A percentile compares a stretch with the other conserved stretches of the same genome.
These are phyloP conservation scores for Heliconius sara DNA, from an alignment of 2,888 invertebrate species.

Conservation along the genomic window DNA sequence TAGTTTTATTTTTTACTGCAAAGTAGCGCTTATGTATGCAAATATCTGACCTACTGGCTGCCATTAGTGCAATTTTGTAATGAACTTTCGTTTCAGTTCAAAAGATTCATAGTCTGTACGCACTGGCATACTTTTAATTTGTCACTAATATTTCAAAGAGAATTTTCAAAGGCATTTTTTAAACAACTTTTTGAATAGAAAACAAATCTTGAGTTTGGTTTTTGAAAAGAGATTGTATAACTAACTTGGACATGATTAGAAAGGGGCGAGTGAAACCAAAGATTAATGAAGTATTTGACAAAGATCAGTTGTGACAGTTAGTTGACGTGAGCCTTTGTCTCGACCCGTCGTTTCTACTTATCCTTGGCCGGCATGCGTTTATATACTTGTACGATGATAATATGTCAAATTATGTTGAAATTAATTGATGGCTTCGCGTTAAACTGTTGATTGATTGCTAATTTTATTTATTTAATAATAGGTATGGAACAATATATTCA, in stretches of 20 bases:
- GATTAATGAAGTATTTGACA: constrained; percentile 52
- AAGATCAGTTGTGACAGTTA: constrained; percentile 44
- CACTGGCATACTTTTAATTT: background rate
- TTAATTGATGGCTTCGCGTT: constrained; percentile 8
- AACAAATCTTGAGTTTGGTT: background rate
- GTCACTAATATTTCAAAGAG: constrained; percentile 9
- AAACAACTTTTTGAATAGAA: constrained; percentile 4
- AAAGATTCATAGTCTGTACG: background rate
- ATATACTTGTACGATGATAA: constrained; percentile 5
- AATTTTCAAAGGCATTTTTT: background rate
- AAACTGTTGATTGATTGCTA: background rate
- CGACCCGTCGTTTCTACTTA: constrained; percentile 21
- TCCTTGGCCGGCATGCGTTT: constrained; percentile 19
- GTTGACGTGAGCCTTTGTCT: constrained; percentile 39
- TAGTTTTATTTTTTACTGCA: constrained; percentile 9
- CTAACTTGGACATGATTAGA: constrained; percentile 40
- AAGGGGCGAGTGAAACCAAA: constrained; percentile 50
- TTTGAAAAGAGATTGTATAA: constrained; percentile 30
- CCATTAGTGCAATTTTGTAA: constrained; percentile 22
- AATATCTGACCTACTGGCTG: constrained; percentile 31
- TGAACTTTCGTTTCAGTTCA: constrained; percentile 16
- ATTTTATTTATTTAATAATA: background rate
- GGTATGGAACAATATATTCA: background rate
- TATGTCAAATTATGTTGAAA: constrained; percentile 15
- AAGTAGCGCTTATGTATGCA: constrained; percentile 32